Conservation (phyloP, 2,113 vertebrate genomes). For the Capreolus pygargus region DNA sequence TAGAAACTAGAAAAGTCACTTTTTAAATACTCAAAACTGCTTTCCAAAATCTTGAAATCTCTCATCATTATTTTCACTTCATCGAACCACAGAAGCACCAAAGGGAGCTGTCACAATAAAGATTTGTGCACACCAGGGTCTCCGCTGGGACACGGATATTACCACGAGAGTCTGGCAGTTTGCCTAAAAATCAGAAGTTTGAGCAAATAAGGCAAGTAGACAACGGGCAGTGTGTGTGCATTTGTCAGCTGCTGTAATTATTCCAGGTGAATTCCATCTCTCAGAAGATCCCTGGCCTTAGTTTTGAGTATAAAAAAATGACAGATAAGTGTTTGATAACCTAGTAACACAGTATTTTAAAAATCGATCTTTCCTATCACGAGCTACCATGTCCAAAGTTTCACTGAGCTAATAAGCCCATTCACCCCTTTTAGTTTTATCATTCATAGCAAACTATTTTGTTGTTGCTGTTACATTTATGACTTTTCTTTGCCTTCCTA, state of each 20-base stretch:
- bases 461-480: background rate
- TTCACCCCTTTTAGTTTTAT: background rate
- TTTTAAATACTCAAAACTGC: constrained; percentile 19
- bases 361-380: background rate
- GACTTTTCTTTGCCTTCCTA: background rate
- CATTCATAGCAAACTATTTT: background rate
- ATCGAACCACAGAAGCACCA: background rate
- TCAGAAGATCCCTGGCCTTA: background rate
- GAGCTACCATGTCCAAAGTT: background rate
- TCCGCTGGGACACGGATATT: background rate
- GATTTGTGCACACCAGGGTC: background rate
- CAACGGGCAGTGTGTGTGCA: background rate
- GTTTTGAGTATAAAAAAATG: background rate
- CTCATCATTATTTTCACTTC: constrained; percentile 40
- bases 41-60: constrained; percentile 38
- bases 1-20: background rate
- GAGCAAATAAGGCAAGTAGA: background rate
- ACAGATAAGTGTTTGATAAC: background rate
- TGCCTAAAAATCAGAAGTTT: constrained; percentile 35
- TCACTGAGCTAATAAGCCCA: background rate
- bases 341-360: background rate
- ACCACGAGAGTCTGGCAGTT: constrained; percentile 23
- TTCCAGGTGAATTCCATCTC: background rate
- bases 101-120: constrained; percentile 38
- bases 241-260: constrained; percentile 14